Evolutionary conservation across 2,888 invertebrate species (phyloP), one percentile per base, ranked within the genome.

Genomic region (Omphaloscelis lunosa): DNA sequence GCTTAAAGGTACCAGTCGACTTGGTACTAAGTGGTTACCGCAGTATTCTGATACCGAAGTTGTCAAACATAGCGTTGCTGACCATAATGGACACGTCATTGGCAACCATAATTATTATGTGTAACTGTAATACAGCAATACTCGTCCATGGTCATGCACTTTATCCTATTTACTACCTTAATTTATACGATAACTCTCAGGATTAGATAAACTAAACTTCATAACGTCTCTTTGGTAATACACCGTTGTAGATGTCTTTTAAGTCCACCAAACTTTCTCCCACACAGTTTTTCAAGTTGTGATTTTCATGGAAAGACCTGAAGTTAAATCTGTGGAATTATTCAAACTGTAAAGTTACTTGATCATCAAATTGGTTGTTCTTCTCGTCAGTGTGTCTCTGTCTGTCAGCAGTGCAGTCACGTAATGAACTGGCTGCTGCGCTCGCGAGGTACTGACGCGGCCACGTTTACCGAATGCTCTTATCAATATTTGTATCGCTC

Each of bases 361-460:
- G 34, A 29, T 61, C 6, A 51, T 29, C 6, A 53, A 45, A 61
- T 79, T 63, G 67, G 23, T 23, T 15, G 39, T 20, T 23, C 1
- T 53, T 45, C 7, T n/a, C 27, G 58, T n/a, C 67, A n/a, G 88
- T 91, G 82, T 88, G 90, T 89, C 73, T 23, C 65, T 7, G 58
- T 63, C 27, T 77, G 84, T 88, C 84, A 87, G 87, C 84, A 91
- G 87, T 90, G 89, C 62, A 66, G 88, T 85, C 93, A 91, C 93
- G 92, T 93, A 93, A 90, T 89, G 90, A 90, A 88, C 89, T 90
- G 92, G 89, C 91, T 92, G 92, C 91, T 91, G 90, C 88, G 86
- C 86, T 41, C 88, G 88, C 86, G 86, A 79, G 86, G 85, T 86
- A 88, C 80, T 90, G 91, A 91, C 92, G 89, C 91, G 88, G 83